phyloP scores from a whole-genome alignment of 2,113 vertebrate species.

The Saccopteryx bilineata region DNA sequence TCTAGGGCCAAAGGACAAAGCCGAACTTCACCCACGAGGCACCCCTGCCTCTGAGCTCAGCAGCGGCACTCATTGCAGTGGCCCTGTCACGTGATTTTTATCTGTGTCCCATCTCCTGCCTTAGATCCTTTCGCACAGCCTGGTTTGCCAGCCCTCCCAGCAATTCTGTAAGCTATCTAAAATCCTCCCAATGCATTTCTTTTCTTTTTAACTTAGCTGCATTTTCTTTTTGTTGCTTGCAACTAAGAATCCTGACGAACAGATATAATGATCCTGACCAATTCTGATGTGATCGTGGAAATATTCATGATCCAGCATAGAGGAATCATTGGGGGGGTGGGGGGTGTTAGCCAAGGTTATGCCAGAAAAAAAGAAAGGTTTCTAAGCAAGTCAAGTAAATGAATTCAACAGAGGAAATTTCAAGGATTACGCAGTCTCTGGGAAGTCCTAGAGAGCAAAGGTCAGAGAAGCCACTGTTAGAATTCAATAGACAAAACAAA shows the following conservation, averaged over 20 bases:
- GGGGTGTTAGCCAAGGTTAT: neutral
- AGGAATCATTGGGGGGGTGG: neutral
- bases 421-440: neutral
- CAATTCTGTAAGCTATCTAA: neutral
- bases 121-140: neutral
- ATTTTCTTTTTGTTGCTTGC: constrained; percentile 4
- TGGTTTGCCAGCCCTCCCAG: neutral
- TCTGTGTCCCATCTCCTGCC: neutral
- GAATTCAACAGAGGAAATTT: neutral
- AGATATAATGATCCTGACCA: neutral
- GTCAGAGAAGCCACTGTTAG: neutral
- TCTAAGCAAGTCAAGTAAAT: neutral
- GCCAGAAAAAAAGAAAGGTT: constrained; percentile 14
- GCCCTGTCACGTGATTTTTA: neutral
- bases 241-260: neutral
- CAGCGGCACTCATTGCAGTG: neutral
- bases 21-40: neutral
- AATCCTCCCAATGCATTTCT: neutral
- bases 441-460: neutral
- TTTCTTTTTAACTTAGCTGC: constrained; percentile 21
- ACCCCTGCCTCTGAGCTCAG: neutral
- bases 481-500: neutral
- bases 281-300: neutral
- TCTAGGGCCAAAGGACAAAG: neutral
- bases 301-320: neutral